Percentiles rank a stretch among this genome's conserved stretches.
These are phyloP conservation scores for Pachyseris speciosa DNA, from an alignment of 64 coral and sea anemone genomes.

Conservation along the genomic window DNA sequence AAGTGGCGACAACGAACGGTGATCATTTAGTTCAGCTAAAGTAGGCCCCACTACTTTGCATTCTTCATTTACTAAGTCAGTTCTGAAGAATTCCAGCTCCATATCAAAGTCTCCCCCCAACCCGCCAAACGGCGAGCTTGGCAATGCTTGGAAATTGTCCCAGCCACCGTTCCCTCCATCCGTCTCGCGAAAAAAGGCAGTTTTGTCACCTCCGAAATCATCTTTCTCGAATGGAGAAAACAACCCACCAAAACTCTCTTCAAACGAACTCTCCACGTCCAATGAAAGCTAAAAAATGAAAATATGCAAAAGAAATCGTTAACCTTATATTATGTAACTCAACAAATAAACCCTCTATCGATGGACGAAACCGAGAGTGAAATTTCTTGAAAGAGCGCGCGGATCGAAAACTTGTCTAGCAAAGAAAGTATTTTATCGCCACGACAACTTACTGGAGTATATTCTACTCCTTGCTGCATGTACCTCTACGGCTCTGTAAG, in stretches of 20 bases:
- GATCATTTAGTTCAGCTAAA: conserved; percentile 93
- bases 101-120: conserved; percentile 82
- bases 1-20: conserved; percentile 85
- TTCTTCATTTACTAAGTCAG: conserved; percentile 39
- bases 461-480: conserved; percentile 86
- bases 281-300: conserved; percentile 78
- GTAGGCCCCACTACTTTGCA: conserved; percentile 92
- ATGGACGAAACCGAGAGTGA: conserved; percentile 23
- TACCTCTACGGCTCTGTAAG: conserved; percentile 29
- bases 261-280: conserved; percentile 92
- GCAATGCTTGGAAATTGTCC: conserved; percentile 56
- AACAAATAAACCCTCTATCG: background rate
- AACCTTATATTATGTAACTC: background rate
- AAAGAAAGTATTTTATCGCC: background rate
- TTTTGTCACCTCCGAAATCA: conserved; percentile 29
- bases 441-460: conserved; percentile 80
- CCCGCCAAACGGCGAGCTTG: conserved; percentile 58
- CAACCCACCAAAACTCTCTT: conserved; percentile 59
- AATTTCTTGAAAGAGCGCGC: background rate
- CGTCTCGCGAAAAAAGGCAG: background rate
- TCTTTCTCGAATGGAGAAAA: conserved; percentile 63
- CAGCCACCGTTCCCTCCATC: conserved; percentile 20
- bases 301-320: background rate
- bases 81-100: conserved; percentile 93
- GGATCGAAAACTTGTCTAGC: background rate